These are phyloP conservation scores for Mayetiola destructor DNA, from an alignment of 2,888 invertebrate genomes.

Conservation along the genomic window DNA sequence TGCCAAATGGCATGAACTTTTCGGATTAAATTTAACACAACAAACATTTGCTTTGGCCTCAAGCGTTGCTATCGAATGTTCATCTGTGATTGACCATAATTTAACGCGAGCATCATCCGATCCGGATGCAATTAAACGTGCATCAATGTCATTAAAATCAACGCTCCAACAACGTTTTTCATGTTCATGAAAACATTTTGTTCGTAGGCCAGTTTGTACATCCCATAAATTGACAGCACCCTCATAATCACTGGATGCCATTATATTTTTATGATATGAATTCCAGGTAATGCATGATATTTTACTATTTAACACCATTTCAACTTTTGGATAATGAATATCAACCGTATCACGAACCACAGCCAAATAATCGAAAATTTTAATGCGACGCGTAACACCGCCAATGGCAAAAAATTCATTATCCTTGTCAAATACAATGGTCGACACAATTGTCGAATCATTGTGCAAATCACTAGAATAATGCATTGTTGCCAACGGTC, in stretches of 20 bases:
- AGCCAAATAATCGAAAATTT: slow-evolving; percentile 78
- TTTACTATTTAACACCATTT: slow-evolving; percentile 84
- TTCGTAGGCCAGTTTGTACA: slow-evolving; percentile 58
- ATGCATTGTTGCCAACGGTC: slow-evolving; percentile 72
- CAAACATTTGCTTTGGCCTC: slow-evolving; percentile 93
- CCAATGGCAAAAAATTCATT: slow-evolving; percentile 92
- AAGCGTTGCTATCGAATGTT: slow-evolving; percentile 71
- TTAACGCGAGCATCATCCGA: slow-evolving; percentile 89
- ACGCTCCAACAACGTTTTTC: slow-evolving; percentile 94
- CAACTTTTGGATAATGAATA: slow-evolving; percentile 81
- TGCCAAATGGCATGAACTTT: slow-evolving; percentile 73
- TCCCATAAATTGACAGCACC: slow-evolving; percentile 91
- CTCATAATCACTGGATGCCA: slow-evolving; percentile 89
- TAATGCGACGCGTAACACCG: slow-evolving; percentile 86
- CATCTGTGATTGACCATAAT: slow-evolving; percentile 78
- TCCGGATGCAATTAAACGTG: slow-evolving; percentile 77
- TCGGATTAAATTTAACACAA: slow-evolving; percentile 81
- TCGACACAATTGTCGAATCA: slow-evolving; percentile 73
- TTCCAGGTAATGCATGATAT: slow-evolving; percentile 93
- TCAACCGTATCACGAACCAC: slow-evolving; percentile 76
- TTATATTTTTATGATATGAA: slow-evolving; percentile 70
- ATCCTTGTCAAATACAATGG: slow-evolving; percentile 93
- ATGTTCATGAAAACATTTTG: slow-evolving; percentile 71
- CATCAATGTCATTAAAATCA: slow-evolving; percentile 84
- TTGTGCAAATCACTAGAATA: slow-evolving; percentile 82